Evolutionary conservation across 2,888 invertebrate genomes (phyloP).

Genomic region (Hirtodrosophila cameraria): DNA sequence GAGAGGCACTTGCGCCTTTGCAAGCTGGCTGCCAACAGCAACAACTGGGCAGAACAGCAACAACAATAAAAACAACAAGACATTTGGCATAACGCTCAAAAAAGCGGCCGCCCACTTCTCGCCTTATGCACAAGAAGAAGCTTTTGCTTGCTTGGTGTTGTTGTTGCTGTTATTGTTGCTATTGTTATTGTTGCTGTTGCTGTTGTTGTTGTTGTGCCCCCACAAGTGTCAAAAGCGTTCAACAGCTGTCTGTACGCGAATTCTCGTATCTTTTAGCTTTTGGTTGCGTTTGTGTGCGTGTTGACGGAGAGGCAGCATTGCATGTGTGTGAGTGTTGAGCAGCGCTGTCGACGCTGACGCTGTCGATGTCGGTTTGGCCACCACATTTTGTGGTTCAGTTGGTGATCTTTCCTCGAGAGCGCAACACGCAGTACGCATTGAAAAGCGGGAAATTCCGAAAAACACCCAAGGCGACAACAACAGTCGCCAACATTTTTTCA

Average conservation of each 20-base stretch:
- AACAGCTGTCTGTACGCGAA: conserved; percentile 62
- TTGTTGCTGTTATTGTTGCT: conserved; percentile 25
- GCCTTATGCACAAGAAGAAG: conserved; percentile 25
- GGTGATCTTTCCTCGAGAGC: conserved; percentile 82
- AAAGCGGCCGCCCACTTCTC: conserved; percentile 25
- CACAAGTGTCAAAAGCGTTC: conserved; percentile 63
- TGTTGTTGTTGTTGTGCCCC: conserved; percentile 24
- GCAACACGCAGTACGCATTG: conserved; percentile 65
- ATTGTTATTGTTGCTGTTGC: conserved; percentile 23
- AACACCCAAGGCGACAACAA: conserved; percentile 13
- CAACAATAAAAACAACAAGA: conserved; percentile 16
- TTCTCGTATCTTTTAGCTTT: conserved; percentile 48
- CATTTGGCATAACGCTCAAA: conserved; percentile 13
- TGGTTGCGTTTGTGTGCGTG: conserved; percentile 26
- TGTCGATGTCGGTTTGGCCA: conserved; percentile 38
- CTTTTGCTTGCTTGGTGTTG: conserved; percentile 45
- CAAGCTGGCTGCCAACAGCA: conserved; percentile 16
- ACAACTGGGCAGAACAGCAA: conserved; percentile 14
- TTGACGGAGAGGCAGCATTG: conserved; percentile 41
- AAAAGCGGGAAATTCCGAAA: conserved; percentile 2
- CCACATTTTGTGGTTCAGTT: conserved; percentile 73
- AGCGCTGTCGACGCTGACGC: conserved; percentile 47
- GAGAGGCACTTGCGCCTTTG: conserved; percentile 6
- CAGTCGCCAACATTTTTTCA: conserved; percentile 7
- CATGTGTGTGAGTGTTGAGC: conserved; percentile 58